phyloP scores from a whole-genome alignment of 2,113 vertebrate genomes.

The Tretioscincus oriximinensis region DNA sequence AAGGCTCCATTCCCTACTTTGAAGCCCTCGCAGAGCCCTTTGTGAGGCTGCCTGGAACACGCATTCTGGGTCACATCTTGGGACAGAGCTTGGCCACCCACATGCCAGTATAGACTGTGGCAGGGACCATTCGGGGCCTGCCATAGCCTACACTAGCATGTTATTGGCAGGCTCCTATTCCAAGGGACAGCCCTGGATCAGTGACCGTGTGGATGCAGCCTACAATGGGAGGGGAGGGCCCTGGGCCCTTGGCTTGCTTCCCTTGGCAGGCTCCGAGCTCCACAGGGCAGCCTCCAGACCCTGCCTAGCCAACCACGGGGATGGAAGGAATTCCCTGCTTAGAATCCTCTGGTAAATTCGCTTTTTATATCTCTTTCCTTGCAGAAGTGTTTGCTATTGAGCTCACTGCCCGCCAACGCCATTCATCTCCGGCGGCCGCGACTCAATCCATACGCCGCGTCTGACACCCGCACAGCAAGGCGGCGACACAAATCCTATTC shows the following conservation, averaged over 20 bases:
- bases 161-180: too few relatives aligned
- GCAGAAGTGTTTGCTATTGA: conserved; percentile 99
- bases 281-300: conserved; percentile 69
- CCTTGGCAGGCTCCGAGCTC: conserved; percentile 24
- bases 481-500: conserved; percentile 98
- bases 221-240: conserved; percentile 78
- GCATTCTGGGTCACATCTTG: too few relatives aligned
- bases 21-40: conserved; percentile 83
- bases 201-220: too few relatives aligned
- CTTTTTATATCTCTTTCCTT: conserved; percentile 99
- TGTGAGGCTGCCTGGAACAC: conserved; percentile 82
- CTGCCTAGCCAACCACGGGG: conserved; percentile 75
- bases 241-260: conserved; percentile 74
- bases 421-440: conserved; percentile 98
- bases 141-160: too few relatives aligned
- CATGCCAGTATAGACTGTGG: too few relatives aligned
- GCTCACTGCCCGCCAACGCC: conserved; percentile 99
- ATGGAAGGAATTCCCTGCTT: conserved; percentile 93
- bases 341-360: conserved; percentile 94
- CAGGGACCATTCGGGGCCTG: too few relatives aligned
- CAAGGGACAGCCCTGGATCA: too few relatives aligned
- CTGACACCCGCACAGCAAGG: conserved; percentile 95
- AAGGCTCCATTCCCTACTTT: conserved; percentile 94
- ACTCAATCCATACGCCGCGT: conserved; percentile 97
- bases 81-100: too few relatives aligned